Conservation (phyloP, 2,113 vertebrate species). For the Hippocampus barbouri region DNA sequence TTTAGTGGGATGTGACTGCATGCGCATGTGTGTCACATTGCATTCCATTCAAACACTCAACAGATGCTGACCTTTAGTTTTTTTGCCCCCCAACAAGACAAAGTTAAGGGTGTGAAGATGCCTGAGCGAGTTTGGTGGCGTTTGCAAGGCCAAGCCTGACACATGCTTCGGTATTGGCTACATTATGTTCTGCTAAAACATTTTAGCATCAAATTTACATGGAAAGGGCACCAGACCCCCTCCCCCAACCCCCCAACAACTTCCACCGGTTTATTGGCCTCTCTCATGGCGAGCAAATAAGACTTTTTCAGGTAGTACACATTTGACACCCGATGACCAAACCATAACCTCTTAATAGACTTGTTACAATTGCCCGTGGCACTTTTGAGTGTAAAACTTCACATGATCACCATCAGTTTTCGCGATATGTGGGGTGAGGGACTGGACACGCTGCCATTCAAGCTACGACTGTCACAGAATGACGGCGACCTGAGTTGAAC, state of each 20-base stretch:
- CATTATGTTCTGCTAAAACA: constrained; percentile 4
- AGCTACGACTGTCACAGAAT: no score
- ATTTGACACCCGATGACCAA: no score
- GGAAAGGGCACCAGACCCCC: neutral
- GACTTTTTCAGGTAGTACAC: no score
- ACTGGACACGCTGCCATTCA: no score
- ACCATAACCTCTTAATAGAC: no score
- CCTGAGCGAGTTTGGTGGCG: constrained; percentile 21
- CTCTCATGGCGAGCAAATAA: neutral
- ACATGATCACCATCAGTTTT: no score
- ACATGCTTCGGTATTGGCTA: constrained; percentile 34
- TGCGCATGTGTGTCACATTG: constrained; percentile 24
- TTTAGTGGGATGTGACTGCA: constrained; percentile 4
- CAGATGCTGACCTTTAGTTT: constrained; percentile 62
- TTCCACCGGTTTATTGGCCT: neutral
- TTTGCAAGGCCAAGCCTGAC: constrained; percentile 33
- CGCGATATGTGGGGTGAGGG: no score
- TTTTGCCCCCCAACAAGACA: constrained; percentile 16
- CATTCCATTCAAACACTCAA: constrained; percentile 36
- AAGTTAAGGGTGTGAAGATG: constrained; percentile 48
- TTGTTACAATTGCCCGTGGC: no score
- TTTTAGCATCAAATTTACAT: neutral
- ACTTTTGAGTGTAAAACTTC: no score
- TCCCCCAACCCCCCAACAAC: no score
- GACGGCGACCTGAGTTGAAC: no score